A percentile compares a stretch with the other conserved stretches of the same genome.
Evolutionary conservation across 2,113 vertebrate genomes (phyloP).

Genomic region (Pluvianellus socialis): DNA sequence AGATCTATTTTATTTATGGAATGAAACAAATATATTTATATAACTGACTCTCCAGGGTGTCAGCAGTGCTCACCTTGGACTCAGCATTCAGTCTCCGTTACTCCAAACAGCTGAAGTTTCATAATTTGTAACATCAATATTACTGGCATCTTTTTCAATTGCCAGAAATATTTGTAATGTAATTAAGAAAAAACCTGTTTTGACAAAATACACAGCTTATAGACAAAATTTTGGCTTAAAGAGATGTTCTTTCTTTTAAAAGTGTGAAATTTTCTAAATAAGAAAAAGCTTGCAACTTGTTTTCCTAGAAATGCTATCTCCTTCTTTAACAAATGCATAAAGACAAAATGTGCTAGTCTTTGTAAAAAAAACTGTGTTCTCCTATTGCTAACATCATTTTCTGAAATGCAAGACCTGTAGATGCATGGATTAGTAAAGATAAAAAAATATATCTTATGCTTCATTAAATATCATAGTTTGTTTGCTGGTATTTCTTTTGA

Average conservation of each 20-base stretch:
- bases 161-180: background rate
- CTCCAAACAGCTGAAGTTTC: background rate
- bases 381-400: background rate
- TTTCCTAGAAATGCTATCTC: background rate
- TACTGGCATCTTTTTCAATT: background rate
- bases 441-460: background rate
- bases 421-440: background rate
- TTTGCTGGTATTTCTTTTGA: conserved; percentile 38
- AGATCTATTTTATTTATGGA: background rate
- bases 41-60: background rate
- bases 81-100: background rate
- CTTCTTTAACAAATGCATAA: background rate
- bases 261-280: background rate
- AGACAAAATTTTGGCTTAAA: background rate
- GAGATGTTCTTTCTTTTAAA: background rate
- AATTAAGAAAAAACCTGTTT: background rate
- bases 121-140: background rate
- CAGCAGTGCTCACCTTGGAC: background rate
- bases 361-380: background rate
- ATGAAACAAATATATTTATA: background rate
- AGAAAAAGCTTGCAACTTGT: background rate
- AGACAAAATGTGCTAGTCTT: background rate
- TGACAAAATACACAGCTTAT: background rate
- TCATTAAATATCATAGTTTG: conserved; percentile 15
- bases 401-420: background rate